Conservation (phyloP, 1,140 invertebrate genomes). For the Hypsibius dujardini region DNA sequence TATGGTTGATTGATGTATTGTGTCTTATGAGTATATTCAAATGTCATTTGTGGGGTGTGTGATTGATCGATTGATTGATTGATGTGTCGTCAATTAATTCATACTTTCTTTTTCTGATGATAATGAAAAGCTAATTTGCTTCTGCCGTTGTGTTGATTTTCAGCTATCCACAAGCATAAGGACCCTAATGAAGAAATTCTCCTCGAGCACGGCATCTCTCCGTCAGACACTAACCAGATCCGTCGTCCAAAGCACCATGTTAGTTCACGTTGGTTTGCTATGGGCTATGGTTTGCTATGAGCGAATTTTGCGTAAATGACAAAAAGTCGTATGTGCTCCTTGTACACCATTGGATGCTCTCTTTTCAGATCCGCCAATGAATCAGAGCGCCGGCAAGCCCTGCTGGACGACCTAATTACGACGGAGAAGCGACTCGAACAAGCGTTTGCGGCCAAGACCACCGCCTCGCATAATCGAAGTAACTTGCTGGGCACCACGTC, state of each 20-base stretch:
- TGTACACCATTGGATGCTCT: not conserved
- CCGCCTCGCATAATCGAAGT: not conserved
- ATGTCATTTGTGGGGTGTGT: too few relatives aligned
- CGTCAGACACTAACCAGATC: not conserved
- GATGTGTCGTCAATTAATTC: too few relatives aligned
- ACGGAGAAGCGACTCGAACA: conserved; percentile 13
- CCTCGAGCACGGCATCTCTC: not conserved
- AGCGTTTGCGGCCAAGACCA: not conserved
- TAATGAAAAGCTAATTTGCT: not conserved
- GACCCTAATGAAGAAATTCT: not conserved
- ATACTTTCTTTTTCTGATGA: too few relatives aligned
- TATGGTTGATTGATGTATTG: not conserved
- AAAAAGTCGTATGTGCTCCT: not conserved
- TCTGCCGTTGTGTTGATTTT: not conserved
- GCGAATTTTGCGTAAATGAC: not conserved
- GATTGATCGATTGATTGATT: too few relatives aligned
- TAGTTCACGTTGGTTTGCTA: not conserved
- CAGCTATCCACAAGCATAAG: not conserved
- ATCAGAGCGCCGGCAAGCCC: not conserved
- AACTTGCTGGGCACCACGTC: not conserved
- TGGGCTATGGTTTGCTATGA: too few relatives aligned
- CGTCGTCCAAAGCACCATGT: not conserved
- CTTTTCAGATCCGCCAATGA: not conserved
- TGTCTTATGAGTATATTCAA: too few relatives aligned
- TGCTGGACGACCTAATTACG: conserved; percentile 3